Evolutionary conservation across 2,888 invertebrate species (phyloP).

Genomic region (Plusia festucae): DNA sequence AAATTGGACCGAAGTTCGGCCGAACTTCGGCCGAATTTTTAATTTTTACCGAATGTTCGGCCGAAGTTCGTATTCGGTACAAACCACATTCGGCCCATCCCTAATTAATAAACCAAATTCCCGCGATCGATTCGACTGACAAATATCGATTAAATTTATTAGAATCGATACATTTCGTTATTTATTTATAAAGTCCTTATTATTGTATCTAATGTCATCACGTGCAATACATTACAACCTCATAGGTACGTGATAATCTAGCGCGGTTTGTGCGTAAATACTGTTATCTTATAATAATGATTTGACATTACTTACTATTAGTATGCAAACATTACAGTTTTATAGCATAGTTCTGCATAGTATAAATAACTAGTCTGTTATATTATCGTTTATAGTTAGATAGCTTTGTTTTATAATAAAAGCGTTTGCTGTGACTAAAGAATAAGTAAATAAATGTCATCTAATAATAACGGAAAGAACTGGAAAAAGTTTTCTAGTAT

Average conservation of each 20-base stretch:
- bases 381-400: background rate
- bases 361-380: background rate
- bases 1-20: too few relatives aligned
- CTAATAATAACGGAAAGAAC: background rate
- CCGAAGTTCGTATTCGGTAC: too few relatives aligned
- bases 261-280: constrained; percentile 29
- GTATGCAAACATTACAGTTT: background rate
- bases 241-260: constrained; percentile 25
- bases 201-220: background rate
- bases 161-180: background rate
- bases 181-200: background rate
- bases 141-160: background rate
- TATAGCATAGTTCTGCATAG: background rate
- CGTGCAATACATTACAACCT: constrained; percentile 12
- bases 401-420: background rate
- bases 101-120: too few relatives aligned
- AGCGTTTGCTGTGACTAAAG: background rate
- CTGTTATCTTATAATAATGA: constrained; percentile 13
- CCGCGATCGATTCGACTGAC: background rate
- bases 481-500: background rate
- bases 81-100: too few relatives aligned
- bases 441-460: background rate
- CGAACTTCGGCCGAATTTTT: too few relatives aligned
- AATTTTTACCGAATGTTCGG: too few relatives aligned
- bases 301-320: background rate